phyloP scores from a whole-genome alignment of 2,797 vertebrate species.

The Momotus momota region DNA sequence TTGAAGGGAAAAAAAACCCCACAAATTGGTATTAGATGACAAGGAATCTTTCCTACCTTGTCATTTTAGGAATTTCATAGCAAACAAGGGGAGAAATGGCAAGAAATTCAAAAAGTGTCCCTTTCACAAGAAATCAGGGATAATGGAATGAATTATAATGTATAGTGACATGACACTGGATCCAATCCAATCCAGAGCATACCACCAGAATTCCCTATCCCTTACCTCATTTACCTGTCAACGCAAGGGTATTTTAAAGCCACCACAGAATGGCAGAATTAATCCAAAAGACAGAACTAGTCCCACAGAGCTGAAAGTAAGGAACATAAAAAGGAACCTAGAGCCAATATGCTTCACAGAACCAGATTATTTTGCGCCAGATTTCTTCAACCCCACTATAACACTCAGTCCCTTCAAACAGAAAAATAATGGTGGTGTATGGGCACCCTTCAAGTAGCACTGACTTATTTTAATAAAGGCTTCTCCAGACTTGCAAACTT shows the following conservation, averaged over 20 bases:
- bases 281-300: not conserved
- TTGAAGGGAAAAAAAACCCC: not conserved
- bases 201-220: not conserved
- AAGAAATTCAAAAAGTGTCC: not conserved
- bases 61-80: not conserved
- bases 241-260: not conserved
- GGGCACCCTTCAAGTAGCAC: not conserved
- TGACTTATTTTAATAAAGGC: slow-evolving; percentile 13
- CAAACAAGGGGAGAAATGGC: not conserved
- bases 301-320: not conserved
- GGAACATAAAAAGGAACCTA: not conserved
- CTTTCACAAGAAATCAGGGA: not conserved
- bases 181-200: not conserved
- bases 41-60: not conserved
- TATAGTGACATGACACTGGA: not conserved
- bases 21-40: no score
- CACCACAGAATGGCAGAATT: not conserved
- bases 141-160: not conserved
- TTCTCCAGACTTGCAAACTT: slow-evolving; percentile 17
- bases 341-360: not conserved
- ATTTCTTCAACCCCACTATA: not conserved
- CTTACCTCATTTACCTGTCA: not conserved
- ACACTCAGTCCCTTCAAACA: not conserved
- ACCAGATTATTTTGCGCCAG: not conserved
- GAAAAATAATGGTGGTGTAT: not conserved